These are phyloP conservation scores for Valencia hispanica DNA, from an alignment of 2,797 vertebrate species.

Conservation along the genomic window DNA sequence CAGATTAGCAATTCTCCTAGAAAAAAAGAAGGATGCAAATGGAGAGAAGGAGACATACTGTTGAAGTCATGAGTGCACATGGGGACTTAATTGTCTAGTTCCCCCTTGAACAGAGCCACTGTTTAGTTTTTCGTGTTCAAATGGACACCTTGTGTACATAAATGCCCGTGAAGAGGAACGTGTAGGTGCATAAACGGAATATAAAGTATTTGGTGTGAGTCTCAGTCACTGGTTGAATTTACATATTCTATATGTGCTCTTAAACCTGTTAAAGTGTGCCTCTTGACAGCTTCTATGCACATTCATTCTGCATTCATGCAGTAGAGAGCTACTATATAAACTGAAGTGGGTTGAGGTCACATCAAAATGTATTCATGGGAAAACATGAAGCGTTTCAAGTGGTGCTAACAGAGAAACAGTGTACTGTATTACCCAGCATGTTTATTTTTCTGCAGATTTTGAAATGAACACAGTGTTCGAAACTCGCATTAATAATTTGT, in stretches of 20 bases:
- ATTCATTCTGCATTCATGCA: neutral
- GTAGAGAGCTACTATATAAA: neutral
- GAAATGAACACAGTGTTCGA: conserved; percentile 3
- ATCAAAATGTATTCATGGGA: conserved; percentile 4
- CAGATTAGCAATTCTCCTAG: neutral
- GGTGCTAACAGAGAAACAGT: neutral
- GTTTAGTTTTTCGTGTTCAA: conserved; percentile 15
- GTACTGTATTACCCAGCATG: neutral
- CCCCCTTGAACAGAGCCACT: too few relatives aligned
- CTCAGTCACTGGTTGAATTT: conserved; percentile 8
- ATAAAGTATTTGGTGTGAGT: neutral
- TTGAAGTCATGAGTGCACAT: conserved; percentile 14
- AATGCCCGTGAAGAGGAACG: neutral
- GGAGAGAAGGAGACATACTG: neutral
- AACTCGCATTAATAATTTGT: neutral
- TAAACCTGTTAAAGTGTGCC: neutral
- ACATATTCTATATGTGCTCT: neutral
- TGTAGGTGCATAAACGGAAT: neutral
- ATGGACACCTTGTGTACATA: conserved; percentile 1
- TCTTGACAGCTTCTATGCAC: conserved; percentile 3
- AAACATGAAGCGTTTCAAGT: neutral
- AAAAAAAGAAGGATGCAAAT: neutral
- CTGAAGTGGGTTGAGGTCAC: neutral
- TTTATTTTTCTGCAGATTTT: neutral
- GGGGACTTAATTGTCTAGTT: too few relatives aligned